Evolutionary conservation across 1,140 invertebrate genomes (phyloP).

Genomic region (Microvelia longipes): DNA sequence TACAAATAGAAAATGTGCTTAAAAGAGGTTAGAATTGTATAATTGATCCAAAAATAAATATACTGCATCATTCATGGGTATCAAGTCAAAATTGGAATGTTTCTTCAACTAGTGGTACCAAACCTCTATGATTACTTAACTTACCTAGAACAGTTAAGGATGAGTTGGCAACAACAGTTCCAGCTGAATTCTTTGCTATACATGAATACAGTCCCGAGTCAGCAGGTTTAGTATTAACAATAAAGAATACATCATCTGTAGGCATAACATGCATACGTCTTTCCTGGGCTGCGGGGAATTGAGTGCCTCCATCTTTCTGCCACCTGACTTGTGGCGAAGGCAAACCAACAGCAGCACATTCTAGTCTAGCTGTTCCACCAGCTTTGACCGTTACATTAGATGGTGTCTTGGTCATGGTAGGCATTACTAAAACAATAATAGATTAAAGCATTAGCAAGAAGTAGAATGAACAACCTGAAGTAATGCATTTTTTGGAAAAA

Average conservation of each 20-base stretch:
- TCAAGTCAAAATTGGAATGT: no score
- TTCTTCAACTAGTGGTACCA: no score
- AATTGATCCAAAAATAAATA: no score
- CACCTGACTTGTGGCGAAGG: slow-evolving; percentile 78
- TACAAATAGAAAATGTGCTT: no score
- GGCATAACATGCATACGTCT: slow-evolving; percentile 83
- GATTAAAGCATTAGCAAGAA: slow-evolving; percentile 8
- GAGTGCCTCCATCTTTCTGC: slow-evolving; percentile 86
- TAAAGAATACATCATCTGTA: slow-evolving; percentile 80
- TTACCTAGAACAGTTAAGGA: slow-evolving; percentile 68
- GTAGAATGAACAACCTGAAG: background rate
- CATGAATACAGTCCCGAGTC: slow-evolving; percentile 90
- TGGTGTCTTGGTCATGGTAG: slow-evolving; percentile 71
- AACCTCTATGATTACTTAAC: no score
- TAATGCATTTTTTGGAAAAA: background rate
- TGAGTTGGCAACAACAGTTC: slow-evolving; percentile 70
- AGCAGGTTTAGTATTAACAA: slow-evolving; percentile 67
- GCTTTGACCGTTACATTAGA: slow-evolving; percentile 66
- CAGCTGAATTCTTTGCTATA: slow-evolving; percentile 77
- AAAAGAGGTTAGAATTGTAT: no score
- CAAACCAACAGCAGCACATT: slow-evolving; percentile 79
- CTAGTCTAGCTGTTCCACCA: slow-evolving; percentile 70
- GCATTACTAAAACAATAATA: slow-evolving; percentile 49
- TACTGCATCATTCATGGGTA: no score
- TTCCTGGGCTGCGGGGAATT: slow-evolving; percentile 88